Evolutionary conservation across 2,113 vertebrate genomes (phyloP).

Genomic region (Eira barbara): DNA sequence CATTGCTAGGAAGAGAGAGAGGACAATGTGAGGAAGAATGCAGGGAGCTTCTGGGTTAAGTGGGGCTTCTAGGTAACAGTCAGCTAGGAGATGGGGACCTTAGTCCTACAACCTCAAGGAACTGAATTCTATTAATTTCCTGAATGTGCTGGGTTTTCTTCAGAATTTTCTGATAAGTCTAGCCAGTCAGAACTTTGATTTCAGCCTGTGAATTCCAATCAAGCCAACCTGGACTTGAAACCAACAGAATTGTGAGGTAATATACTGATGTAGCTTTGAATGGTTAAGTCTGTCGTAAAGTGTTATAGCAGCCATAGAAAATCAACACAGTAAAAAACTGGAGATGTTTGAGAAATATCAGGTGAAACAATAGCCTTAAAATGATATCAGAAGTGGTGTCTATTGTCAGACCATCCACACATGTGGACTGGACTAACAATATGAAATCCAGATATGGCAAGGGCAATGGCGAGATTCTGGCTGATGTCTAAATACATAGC

Average conservation of each 20-base stretch:
- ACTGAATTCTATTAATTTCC: background rate
- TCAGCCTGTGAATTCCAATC: background rate
- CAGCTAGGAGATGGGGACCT: background rate
- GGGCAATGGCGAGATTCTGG: background rate
- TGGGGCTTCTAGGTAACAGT: background rate
- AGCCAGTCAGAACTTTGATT: background rate
- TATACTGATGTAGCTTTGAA: background rate
- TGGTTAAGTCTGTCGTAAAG: background rate
- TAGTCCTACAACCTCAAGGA: background rate
- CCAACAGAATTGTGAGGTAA: background rate
- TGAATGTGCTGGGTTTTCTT: background rate
- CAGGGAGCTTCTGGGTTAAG: background rate
- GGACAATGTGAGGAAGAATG: background rate
- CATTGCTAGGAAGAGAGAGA: background rate
- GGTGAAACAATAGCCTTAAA: background rate
- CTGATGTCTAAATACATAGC: background rate
- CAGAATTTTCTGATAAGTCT: background rate
- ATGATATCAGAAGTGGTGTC: background rate
- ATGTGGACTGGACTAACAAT: background rate
- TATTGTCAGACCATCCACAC: background rate
- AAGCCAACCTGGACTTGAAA: background rate
- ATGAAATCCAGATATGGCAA: background rate
- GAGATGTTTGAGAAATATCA: background rate
- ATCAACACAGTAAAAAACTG: background rate
- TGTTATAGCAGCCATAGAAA: background rate